Base-by-base conservation (phyloP, 2,888 invertebrate species). In the Dicyrtomina minuta region DNA sequence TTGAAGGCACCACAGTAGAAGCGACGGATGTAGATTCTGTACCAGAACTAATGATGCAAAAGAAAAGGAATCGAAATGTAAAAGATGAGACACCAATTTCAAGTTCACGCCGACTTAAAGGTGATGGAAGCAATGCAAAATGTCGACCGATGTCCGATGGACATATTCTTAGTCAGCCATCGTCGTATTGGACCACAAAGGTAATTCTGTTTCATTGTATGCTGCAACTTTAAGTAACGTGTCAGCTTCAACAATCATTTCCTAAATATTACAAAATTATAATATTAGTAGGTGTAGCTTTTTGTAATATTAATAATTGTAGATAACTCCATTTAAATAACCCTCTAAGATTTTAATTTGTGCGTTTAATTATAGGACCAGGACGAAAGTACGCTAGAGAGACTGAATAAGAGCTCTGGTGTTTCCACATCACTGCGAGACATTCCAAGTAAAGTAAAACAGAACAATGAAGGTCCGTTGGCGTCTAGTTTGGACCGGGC, bases 1-100 rank as follows among this genome's bases (percentile, higher is more conserved):
- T 86, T 49, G 83, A 84, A 72, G 84, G 84, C 6, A 82, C 83
- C 15, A 82, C 81, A 41, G 78, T 81, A 10, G 80, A 79, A 67
- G 75, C 80, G 6, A 81, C 81, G 5, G 81, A 81, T 75, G 80
- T 80, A 5, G 81, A 81, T 65, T 81, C 81, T 43, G 79, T 81
- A 1, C 77, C 79, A 26, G 81, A 82, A 27, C 74, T 79, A 24
- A 80, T 80, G 56, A 79, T 61, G 43, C 44, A 79, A 0, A 56
- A 72, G 13, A 70, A 58, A 5, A 39, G 60, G 56, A 15, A 70
- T 17, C 71, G 71, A 44, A 53, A 26, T 44, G 15, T 20, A 12
- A 58, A 51, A 26, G 60, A 70, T 6, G 62, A 61, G 10, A 2
- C 44, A 1, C 33, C 20, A 10, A 13, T 43, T 17, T 69, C 68